Conservation (phyloP, 2,888 invertebrate species). For the Teleiodes luculella region DNA sequence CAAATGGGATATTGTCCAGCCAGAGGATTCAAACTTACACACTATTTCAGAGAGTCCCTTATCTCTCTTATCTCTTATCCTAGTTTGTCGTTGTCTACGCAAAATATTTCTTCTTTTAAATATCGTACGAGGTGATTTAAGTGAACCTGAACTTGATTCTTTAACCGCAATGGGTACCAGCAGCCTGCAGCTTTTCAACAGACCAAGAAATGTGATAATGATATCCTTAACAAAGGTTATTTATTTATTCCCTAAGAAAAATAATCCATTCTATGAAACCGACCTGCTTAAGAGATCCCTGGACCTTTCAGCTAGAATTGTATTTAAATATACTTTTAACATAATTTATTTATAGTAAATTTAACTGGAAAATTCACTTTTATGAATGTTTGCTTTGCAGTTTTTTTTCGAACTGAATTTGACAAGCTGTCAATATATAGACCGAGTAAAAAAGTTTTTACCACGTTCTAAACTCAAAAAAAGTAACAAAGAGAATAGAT, state of each 20-base stretch:
- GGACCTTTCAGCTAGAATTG: background rate
- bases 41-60: too few species aligned
- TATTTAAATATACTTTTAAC: background rate
- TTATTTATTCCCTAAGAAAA: background rate
- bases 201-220: too few species aligned
- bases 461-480: background rate
- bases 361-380: background rate
- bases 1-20: too few species aligned
- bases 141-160: too few species aligned
- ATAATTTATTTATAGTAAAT: background rate
- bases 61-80: too few species aligned
- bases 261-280: background rate
- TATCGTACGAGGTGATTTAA: too few species aligned
- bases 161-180: too few species aligned
- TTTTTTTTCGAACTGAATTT: background rate
- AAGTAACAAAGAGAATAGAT: background rate
- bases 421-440: background rate
- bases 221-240: too few species aligned
- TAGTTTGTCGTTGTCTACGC: too few species aligned
- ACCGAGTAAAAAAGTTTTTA: background rate
- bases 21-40: too few species aligned
- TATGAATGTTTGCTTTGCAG: background rate
- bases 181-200: too few species aligned
- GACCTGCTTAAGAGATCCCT: background rate
- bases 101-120: too few species aligned